A percentile compares a stretch with the other conserved stretches of the same genome.
phyloP scores from a whole-genome alignment of 2,797 vertebrate genomes.

The Pangasius krempfi region DNA sequence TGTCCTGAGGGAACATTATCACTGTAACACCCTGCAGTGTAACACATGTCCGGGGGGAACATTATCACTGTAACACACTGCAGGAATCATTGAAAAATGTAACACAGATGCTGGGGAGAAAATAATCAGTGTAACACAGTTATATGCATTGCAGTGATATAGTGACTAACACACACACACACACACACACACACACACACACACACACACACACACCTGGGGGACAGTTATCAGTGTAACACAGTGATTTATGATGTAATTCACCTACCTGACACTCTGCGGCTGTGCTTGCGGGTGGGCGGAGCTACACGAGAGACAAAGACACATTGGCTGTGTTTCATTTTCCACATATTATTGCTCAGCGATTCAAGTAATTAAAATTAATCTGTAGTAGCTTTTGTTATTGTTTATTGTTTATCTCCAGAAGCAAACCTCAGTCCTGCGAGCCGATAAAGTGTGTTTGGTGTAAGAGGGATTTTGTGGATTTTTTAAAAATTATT shows the following conservation, averaged over 20 bases:
- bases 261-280: constrained; percentile 87
- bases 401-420: neutral
- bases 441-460: neutral
- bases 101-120: no score
- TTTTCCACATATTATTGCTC: neutral
- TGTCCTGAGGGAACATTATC: neutral
- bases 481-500: no score
- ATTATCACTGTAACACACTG: no score
- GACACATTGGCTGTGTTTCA: neutral
- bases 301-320: constrained; percentile 61
- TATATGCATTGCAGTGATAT: no score
- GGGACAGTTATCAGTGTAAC: no score
- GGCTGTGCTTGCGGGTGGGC: constrained; percentile 76
- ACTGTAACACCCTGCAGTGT: neutral
- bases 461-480: neutral
- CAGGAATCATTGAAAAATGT: neutral
- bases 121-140: no score
- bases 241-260: neutral
- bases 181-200: no score
- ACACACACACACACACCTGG: no score
- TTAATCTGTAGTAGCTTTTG: neutral
- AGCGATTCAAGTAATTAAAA: neutral
- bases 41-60: no score
- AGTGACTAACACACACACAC: no score
- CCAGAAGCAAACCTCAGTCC: neutral